These are phyloP conservation scores for Suricata suricatta DNA, from an alignment of 2,113 vertebrate species.

Conservation along the genomic window DNA sequence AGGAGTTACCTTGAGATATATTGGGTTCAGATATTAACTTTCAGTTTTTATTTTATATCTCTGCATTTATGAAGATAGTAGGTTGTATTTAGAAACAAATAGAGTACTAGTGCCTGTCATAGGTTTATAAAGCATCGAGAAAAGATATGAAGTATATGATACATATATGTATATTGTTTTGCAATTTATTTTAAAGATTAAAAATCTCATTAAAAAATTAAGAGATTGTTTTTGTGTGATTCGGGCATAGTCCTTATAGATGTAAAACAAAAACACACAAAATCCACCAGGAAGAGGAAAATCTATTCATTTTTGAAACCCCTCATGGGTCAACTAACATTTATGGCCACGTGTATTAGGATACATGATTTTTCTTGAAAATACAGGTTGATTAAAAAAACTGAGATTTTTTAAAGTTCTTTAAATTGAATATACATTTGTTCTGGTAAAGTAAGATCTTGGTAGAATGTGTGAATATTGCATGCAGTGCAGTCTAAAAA, in stretches of 20 bases:
- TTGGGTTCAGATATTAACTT: not conserved
- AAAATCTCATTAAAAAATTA: not conserved
- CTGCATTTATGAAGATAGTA: not conserved
- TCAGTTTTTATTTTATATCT: not conserved
- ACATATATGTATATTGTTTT: not conserved
- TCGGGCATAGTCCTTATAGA: not conserved
- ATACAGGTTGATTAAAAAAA: not conserved
- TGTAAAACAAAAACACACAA: slow-evolving; percentile 15
- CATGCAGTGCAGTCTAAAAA: slow-evolving; percentile 41
- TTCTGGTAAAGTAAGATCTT: not conserved
- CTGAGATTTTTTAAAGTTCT: not conserved
- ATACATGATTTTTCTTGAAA: slow-evolving; percentile 26
- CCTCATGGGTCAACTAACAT: not conserved
- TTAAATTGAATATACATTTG: not conserved
- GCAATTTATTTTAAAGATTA: not conserved
- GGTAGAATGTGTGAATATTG: not conserved
- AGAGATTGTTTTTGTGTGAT: not conserved
- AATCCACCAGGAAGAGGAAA: not conserved
- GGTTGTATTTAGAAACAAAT: not conserved
- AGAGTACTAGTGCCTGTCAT: not conserved
- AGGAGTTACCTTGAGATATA: not conserved
- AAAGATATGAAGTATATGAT: not conserved
- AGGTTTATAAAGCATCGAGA: not conserved
- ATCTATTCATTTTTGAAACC: slow-evolving; percentile 6
- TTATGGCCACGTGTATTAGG: not conserved